Percentiles rank a stretch among this genome's conserved stretches.
These are phyloP conservation scores for Clusia tigrina DNA, from an alignment of 2,888 invertebrate genomes.

Conservation along the genomic window DNA sequence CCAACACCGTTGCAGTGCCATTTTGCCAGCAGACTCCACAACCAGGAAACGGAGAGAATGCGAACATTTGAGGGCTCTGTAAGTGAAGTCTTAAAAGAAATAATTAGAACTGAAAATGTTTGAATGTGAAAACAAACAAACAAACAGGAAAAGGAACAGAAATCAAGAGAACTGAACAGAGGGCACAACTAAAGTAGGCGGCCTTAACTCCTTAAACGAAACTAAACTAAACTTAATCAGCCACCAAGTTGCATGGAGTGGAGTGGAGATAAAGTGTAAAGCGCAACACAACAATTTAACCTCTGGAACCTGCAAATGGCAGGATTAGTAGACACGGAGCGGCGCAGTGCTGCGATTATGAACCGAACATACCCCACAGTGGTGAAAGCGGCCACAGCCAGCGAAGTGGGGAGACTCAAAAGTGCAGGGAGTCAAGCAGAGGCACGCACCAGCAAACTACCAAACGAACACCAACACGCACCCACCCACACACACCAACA, in stretches of 20 bases:
- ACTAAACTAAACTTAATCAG: no score
- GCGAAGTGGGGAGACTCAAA: neutral
- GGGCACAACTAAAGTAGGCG: neutral
- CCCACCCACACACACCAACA: conserved; percentile 17
- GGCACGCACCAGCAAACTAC: no score
- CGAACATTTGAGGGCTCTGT: no score
- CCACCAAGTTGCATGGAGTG: neutral
- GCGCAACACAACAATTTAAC: no score
- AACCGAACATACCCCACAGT: neutral
- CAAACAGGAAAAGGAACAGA: neutral
- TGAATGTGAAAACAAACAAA: neutral
- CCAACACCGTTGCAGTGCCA: no score
- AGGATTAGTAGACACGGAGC: conserved; percentile 44
- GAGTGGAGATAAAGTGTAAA: neutral
- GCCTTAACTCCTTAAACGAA: no score
- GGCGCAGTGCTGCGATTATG: conserved; percentile 23
- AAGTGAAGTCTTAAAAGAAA: no score
- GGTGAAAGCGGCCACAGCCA: neutral
- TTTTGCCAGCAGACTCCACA: no score
- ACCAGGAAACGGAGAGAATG: no score
- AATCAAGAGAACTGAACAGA: neutral
- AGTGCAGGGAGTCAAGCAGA: no score
- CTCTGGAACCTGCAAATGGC: conserved; percentile 47
- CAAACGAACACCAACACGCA: conserved; percentile 6
- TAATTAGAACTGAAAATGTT: neutral